A percentile compares a stretch with the other conserved stretches of the same genome.
phyloP scores from a whole-genome alignment of 2,113 vertebrate genomes.

The Prunella fulvescens region DNA sequence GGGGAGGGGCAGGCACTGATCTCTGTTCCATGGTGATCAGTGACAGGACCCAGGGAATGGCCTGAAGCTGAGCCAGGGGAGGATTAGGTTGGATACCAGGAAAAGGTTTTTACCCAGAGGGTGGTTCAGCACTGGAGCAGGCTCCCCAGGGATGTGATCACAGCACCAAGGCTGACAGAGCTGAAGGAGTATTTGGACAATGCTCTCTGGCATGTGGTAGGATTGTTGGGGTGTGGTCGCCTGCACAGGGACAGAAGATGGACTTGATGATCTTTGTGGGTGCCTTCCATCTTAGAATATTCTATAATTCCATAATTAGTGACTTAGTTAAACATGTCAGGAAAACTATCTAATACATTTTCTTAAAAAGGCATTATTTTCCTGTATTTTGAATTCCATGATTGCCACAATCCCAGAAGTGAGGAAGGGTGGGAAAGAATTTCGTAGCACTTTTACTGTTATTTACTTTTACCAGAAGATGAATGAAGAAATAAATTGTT shows the following conservation, averaged over 20 bases:
- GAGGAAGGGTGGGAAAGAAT: neutral
- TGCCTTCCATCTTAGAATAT: neutral
- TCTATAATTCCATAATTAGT: neutral
- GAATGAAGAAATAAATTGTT: neutral
- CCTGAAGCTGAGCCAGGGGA: neutral
- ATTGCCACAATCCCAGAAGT: neutral
- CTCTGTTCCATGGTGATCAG: neutral
- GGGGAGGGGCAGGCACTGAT: neutral
- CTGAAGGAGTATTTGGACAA: neutral
- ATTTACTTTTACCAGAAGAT: neutral
- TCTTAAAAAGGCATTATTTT: neutral
- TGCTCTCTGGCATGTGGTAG: accelerated
- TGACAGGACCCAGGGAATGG: neutral
- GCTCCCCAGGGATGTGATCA: neutral
- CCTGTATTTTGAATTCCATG: neutral
- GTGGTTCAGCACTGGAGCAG: neutral
- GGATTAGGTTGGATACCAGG: neutral
- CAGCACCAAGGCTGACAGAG: neutral
- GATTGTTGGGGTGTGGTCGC: no score
- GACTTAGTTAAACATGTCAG: neutral
- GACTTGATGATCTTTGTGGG: accelerated
- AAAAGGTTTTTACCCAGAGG: neutral
- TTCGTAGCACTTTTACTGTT: neutral
- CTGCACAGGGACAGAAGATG: neutral
- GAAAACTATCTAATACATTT: neutral